phyloP scores from a whole-genome alignment of 2,113 vertebrate genomes.

The Collichthys lucidus region DNA sequence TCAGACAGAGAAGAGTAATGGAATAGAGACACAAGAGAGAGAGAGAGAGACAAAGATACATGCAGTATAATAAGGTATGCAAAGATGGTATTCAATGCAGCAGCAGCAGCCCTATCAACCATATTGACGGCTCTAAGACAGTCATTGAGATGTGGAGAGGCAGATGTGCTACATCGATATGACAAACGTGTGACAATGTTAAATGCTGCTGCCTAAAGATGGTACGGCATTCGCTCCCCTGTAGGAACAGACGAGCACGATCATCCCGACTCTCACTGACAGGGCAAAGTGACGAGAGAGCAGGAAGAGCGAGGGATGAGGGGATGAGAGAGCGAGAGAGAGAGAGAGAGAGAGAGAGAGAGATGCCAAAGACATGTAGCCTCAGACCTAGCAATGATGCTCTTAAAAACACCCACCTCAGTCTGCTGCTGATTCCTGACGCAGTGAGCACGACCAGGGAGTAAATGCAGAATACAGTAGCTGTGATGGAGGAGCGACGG shows the following conservation, averaged over 20 bases:
- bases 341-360: conserved; percentile 27
- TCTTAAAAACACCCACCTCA: conserved; percentile 82
- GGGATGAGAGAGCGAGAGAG: conserved; percentile 21
- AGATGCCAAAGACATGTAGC: conserved; percentile 54
- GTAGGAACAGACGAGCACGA: conserved; percentile 45
- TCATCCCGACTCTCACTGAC: conserved; percentile 53
- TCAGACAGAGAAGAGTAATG: conserved; percentile 49
- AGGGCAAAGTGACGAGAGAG: conserved; percentile 56
- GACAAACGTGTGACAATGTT: conserved; percentile 41
- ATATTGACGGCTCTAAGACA: conserved; percentile 47
- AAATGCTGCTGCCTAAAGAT: conserved; percentile 46
- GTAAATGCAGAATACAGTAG: conserved; percentile 64
- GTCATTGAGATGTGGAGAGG: conserved; percentile 39
- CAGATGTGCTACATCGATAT: conserved; percentile 52
- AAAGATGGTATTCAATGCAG: conserved; percentile 75
- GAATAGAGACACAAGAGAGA: conserved; percentile 38
- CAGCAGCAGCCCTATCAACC: conserved; percentile 44
- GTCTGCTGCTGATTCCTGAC: conserved; percentile 79
- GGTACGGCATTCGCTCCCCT: conserved; percentile 39
- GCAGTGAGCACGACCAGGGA: conserved; percentile 71
- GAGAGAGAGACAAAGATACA: conserved; percentile 36
- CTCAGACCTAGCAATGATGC: conserved; percentile 63
- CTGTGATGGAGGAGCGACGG: conserved; percentile 67
- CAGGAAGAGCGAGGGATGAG: conserved; percentile 24
- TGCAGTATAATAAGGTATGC: conserved; percentile 72